A percentile compares a stretch with the other conserved stretches of the same genome.
Conservation (phyloP, 2,113 vertebrate genomes). For the Lota lota region DNA sequence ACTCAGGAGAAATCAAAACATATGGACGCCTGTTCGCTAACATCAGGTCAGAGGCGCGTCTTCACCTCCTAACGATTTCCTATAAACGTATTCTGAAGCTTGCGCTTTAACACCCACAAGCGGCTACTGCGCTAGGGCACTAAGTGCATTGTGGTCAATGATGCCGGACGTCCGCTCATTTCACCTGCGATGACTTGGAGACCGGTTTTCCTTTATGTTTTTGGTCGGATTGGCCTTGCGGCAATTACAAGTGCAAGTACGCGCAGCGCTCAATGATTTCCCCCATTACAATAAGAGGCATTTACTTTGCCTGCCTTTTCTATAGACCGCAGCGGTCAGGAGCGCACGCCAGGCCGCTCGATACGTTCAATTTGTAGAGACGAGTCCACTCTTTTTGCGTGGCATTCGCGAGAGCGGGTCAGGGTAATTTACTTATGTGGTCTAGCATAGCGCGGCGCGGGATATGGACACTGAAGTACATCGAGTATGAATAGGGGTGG, state of each 20-base stretch:
- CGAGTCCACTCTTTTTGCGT: too few species aligned
- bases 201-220: background rate
- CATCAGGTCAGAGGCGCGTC: background rate
- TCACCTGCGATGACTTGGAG: slow-evolving; percentile 36
- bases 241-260: slow-evolving; percentile 37
- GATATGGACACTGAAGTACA: too few species aligned
- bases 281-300: slow-evolving; percentile 55
- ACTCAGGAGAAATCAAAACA: too few species aligned
- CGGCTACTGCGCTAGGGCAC: slow-evolving; percentile 9
- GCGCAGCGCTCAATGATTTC: slow-evolving; percentile 38
- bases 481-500: too few species aligned
- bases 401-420: too few species aligned
- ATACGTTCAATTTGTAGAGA: slow-evolving; percentile 11
- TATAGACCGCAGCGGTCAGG: slow-evolving; percentile 50
- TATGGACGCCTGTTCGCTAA: too few species aligned
- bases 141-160: slow-evolving; percentile 38
- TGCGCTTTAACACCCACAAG: slow-evolving; percentile 11
- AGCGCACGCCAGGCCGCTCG: slow-evolving; percentile 11
- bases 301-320: slow-evolving; percentile 44
- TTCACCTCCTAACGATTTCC: slow-evolving; percentile 1
- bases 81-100: slow-evolving; percentile 6
- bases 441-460: too few species aligned
- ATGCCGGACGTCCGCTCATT: slow-evolving; percentile 27
- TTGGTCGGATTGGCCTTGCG: slow-evolving; percentile 38
- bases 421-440: too few species aligned